These are phyloP conservation scores for Triplophysa siluroides DNA, from an alignment of 2,113 vertebrate species.

Conservation along the genomic window DNA sequence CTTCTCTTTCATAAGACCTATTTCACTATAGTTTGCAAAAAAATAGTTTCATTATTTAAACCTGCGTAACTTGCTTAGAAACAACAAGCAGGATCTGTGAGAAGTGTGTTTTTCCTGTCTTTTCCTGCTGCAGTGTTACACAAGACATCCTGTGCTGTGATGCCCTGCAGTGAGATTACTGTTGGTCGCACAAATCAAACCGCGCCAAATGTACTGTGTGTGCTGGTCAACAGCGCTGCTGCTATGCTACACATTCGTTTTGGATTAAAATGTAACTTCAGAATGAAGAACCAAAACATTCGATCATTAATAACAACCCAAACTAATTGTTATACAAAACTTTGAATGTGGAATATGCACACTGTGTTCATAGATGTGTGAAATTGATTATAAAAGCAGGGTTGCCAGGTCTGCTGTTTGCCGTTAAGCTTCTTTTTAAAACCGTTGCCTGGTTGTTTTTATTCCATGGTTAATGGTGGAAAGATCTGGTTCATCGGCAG, in stretches of 20 bases:
- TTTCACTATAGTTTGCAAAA: not conserved
- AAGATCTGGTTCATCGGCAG: no score
- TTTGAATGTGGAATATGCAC: not conserved
- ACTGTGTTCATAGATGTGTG: not conserved
- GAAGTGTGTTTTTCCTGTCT: constrained; percentile 18
- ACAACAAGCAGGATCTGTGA: not conserved
- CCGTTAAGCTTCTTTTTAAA: no score
- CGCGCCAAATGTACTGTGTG: not conserved
- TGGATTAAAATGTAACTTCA: not conserved
- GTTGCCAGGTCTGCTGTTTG: no score
- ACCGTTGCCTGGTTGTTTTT: no score
- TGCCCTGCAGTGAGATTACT: constrained; percentile 14
- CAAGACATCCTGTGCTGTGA: constrained; percentile 34
- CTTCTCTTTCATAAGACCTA: not conserved
- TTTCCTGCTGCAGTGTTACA: constrained; percentile 31
- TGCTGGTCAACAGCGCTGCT: not conserved
- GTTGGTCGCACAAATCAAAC: constrained; percentile 25
- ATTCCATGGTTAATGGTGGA: no score
- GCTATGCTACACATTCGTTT: not conserved
- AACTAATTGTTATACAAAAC: not conserved
- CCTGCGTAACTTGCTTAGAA: not conserved
- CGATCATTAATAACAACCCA: not conserved
- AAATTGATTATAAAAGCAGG: no score
- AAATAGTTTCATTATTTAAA: not conserved
- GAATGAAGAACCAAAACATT: not conserved